Conservation (phyloP, 1,140 invertebrate genomes). For the Drosophila jambulina region DNA sequence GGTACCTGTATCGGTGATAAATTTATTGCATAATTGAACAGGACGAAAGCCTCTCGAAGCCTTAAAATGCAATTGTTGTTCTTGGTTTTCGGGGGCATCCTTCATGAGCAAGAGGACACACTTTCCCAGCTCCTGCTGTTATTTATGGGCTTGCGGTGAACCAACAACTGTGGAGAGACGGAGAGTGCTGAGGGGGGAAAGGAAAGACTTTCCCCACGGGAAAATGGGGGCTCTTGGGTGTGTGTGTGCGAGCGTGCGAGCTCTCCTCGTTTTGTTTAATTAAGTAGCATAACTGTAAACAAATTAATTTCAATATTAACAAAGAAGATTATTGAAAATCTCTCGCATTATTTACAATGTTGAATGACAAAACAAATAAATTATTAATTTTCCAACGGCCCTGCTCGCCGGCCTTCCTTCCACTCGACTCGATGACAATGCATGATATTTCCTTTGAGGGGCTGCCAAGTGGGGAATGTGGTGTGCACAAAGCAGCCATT, state of each 20-base stretch:
- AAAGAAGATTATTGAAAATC: slow-evolving; percentile 84
- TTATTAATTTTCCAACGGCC: slow-evolving; percentile 72
- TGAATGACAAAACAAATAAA: slow-evolving; percentile 84
- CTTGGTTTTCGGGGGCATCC: slow-evolving; percentile 14
- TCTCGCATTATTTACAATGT: slow-evolving; percentile 82
- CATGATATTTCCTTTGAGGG: slow-evolving; percentile 37
- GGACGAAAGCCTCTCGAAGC: slow-evolving; percentile 66
- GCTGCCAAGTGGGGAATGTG: slow-evolving; percentile 7
- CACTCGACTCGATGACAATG: slow-evolving; percentile 64
- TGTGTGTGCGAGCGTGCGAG: slow-evolving; percentile 15
- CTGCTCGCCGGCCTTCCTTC: neutral
- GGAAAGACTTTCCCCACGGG: slow-evolving; percentile 2
- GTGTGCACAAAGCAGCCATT: slow-evolving; percentile 74
- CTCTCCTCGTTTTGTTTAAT: slow-evolving; percentile 72
- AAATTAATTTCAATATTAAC: slow-evolving; percentile 84
- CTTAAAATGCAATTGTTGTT: slow-evolving; percentile 63
- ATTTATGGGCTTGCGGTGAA: slow-evolving; percentile 74
- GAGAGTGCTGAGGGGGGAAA: neutral
- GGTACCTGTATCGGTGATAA: slow-evolving; percentile 65
- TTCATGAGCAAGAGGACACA: slow-evolving; percentile 5
- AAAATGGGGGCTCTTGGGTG: slow-evolving; percentile 14
- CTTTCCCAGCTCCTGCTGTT: slow-evolving; percentile 47
- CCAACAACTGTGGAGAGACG: slow-evolving; percentile 19
- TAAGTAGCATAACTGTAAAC: slow-evolving; percentile 83
- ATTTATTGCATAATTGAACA: slow-evolving; percentile 83